Percentiles rank a stretch among this genome's conserved stretches.
phyloP scores from a whole-genome alignment of 2,113 vertebrate species.

The Pachycephala philippinensis region DNA sequence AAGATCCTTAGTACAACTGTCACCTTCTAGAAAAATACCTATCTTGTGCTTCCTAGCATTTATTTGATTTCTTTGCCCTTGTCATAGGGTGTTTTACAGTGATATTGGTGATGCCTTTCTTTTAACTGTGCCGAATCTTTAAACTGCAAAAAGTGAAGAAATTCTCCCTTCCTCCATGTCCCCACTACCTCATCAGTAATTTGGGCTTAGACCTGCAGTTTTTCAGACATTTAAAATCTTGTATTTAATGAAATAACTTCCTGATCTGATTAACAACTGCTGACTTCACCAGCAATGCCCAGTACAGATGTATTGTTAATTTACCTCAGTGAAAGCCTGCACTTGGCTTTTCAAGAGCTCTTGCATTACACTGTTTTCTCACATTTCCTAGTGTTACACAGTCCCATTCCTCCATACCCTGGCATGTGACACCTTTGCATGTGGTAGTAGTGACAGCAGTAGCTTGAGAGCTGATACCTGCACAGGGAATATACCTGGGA shows the following conservation, averaged over 20 bases:
- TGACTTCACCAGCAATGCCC: not conserved
- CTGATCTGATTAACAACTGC: not conserved
- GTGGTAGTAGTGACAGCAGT: not conserved
- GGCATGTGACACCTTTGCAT: not conserved
- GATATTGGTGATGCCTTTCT: not conserved
- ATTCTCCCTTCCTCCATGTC: not conserved
- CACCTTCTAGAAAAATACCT: not conserved
- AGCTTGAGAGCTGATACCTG: not conserved
- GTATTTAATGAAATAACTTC: not conserved
- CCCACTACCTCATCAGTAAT: not conserved
- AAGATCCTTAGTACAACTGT: not conserved
- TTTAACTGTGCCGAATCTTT: not conserved
- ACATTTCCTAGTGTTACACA: not conserved
- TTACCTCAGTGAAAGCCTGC: not conserved
- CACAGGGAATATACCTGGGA: not conserved
- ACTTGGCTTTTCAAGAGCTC: not conserved
- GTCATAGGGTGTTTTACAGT: not conserved
- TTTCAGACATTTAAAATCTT: not conserved
- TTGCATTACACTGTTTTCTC: not conserved
- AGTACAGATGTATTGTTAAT: not conserved
- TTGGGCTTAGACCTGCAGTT: not conserved
- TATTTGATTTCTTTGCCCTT: not conserved
- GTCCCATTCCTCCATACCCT: too few species aligned
- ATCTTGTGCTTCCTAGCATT: not conserved
- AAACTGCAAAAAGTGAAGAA: not conserved